A percentile compares a stretch with the other conserved stretches of the same genome.
Conservation (phyloP, 2,888 invertebrate genomes). For the Perizoma flavofasciatum region DNA sequence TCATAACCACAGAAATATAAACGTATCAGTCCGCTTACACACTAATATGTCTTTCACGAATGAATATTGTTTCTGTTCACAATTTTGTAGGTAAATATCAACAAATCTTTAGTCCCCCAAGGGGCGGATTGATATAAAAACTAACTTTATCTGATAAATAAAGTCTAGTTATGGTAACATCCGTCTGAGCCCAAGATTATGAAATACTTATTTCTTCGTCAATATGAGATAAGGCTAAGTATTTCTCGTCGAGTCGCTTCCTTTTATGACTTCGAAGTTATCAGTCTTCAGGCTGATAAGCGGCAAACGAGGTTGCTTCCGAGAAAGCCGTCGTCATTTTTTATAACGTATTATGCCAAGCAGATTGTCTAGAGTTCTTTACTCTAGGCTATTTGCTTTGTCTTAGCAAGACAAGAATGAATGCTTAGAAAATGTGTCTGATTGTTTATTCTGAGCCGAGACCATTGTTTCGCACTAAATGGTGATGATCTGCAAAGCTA, state of each 20-base stretch:
- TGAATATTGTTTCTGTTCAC: neutral
- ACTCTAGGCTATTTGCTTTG: conserved; percentile 56
- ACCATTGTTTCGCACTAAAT: conserved; percentile 24
- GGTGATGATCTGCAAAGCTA: conserved; percentile 23
- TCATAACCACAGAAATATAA: neutral
- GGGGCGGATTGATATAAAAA: conserved; percentile 38
- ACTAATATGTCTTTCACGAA: too few relatives aligned
- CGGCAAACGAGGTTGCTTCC: conserved; percentile 63
- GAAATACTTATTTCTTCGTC: conserved; percentile 55
- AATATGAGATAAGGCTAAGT: conserved; percentile 64
- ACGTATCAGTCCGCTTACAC: too few relatives aligned
- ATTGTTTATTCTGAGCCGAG: conserved; percentile 46
- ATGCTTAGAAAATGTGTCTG: conserved; percentile 44
- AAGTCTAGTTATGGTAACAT: conserved; percentile 49
- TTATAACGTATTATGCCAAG: conserved; percentile 71
- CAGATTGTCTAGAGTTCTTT: conserved; percentile 59
- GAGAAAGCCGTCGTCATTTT: conserved; percentile 69
- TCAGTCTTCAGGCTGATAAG: conserved; percentile 63
- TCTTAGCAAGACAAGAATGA: conserved; percentile 45
- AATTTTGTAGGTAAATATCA: conserved; percentile 12
- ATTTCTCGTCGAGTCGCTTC: conserved; percentile 63
- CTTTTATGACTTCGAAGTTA: conserved; percentile 60
- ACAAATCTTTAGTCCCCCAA: conserved; percentile 29
- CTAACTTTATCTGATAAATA: conserved; percentile 45
- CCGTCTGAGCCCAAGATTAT: conserved; percentile 44